Evolutionary conservation across 2,797 vertebrate species (phyloP), one percentile per base, ranked within the genome.

Genomic region (Botia kubotai): DNA sequence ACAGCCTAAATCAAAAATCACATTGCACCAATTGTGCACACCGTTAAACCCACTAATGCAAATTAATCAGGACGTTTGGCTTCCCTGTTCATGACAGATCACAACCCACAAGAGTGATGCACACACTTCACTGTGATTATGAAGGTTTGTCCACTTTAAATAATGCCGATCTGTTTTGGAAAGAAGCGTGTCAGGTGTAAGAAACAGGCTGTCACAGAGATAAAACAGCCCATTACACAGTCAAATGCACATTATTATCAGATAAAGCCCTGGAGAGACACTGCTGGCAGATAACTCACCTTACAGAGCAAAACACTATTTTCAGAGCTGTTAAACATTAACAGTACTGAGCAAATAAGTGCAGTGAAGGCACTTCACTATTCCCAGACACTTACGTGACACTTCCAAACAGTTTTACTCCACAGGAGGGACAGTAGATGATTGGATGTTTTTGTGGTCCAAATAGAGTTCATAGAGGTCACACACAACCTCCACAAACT

Each of bases 181-280:
- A 79, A 74, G 33, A 58, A 57, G 43, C 5, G 16, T 29, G 8
- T 23, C 17, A 70, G 43, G 77, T 75, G 50, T 72, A 33, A 23
- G 39, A 75, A 72, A 67, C 65, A 33, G 48, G 33, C n/a, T 19
- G 43, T 57, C 17, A 52, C 13, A 21, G 23, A 84, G 68, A 77
- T 72, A 67, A 76, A 72, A n/a, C 33, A 77, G 50, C 21, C 68
- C 21, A 80, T 77, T 77, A 62, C 73, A 77, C 79, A 83, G 14
- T 19, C 53, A 58, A 75, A 57, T 48, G 80, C 75, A 75, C 63
- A 81, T 76, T 50, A 70, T 75, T 65, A 72, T 80, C 60, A 73
- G 62, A 67, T 52, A 16, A 76, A 81, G 33, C 69, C 70, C 73
- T 43, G 48, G 39, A 72, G 68, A 72, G 19, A 3, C 5, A 48